Percentiles rank a stretch among this genome's conserved stretches.
Conservation (phyloP, 2,888 invertebrate species). For the Chalcosyrphus nemorum region DNA sequence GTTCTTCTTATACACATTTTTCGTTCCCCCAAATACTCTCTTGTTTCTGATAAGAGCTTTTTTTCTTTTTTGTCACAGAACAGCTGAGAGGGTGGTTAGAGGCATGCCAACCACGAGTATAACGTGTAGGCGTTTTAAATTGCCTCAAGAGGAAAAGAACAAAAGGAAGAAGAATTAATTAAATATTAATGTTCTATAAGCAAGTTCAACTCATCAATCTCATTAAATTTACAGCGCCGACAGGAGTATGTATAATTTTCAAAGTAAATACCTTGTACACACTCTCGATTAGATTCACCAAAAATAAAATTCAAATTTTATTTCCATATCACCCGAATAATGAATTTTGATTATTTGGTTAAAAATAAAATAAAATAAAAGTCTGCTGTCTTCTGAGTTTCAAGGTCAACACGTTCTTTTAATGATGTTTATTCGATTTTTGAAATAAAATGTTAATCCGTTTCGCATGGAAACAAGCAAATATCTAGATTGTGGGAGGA, state of each 20-base stretch:
- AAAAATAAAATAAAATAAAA: neutral
- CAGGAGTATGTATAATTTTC: neutral
- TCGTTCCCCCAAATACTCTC: neutral
- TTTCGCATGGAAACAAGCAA: constrained; percentile 11
- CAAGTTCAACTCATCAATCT: neutral
- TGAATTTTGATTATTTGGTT: constrained; percentile 9
- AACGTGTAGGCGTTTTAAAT: neutral
- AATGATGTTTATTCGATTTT: neutral
- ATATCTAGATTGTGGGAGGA: neutral
- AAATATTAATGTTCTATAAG: neutral
- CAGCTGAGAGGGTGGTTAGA: neutral
- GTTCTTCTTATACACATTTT: neutral
- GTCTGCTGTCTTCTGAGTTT: neutral
- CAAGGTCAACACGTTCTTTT: constrained; percentile 15
- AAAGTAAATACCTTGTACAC: neutral
- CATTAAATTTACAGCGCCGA: no score
- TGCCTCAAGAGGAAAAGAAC: neutral
- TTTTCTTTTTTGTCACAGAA: neutral
- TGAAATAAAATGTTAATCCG: no score
- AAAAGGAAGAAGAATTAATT: neutral
- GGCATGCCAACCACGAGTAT: neutral
- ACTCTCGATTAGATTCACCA: neutral
- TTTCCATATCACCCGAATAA: constrained; percentile 12
- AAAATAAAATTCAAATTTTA: constrained; percentile 9
- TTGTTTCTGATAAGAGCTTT: constrained; percentile 6